Percentiles rank a stretch among this genome's conserved stretches.
Conservation (phyloP, 2,797 vertebrate genomes). For the Sebastes taczanowskii region DNA sequence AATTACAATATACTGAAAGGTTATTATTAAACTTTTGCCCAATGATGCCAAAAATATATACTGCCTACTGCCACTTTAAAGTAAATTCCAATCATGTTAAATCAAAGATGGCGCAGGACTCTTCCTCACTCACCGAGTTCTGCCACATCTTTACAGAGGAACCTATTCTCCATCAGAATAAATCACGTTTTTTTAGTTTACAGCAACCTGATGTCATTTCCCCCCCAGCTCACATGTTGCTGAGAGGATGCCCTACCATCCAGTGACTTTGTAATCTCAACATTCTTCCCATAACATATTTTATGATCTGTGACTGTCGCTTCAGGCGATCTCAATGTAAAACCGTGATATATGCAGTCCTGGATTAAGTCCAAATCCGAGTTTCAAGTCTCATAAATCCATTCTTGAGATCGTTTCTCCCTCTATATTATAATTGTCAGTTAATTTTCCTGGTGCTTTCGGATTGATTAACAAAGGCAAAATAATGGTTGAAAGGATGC, state of each 20-base stretch:
- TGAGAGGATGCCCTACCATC: neutral
- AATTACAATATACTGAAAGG: no score
- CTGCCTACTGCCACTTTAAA: no score
- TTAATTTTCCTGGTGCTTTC: neutral
- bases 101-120: neutral
- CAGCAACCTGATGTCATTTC: neutral
- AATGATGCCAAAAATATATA: neutral
- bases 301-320: neutral
- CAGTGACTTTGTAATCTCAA: neutral
- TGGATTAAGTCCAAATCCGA: neutral
- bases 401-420: neutral
- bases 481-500: neutral
- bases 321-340: neutral
- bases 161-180: neutral
- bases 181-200: neutral
- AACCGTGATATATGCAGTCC: neutral
- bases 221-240: neutral
- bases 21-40: rapidly evolving
- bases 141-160: neutral
- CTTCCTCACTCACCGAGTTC: neutral
- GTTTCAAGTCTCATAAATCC: neutral
- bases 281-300: neutral
- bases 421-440: neutral
- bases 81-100: neutral
- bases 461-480: neutral